Conservation (phyloP, 2,888 invertebrate genomes). For the Galeopsomyia nigrocyanea region DNA sequence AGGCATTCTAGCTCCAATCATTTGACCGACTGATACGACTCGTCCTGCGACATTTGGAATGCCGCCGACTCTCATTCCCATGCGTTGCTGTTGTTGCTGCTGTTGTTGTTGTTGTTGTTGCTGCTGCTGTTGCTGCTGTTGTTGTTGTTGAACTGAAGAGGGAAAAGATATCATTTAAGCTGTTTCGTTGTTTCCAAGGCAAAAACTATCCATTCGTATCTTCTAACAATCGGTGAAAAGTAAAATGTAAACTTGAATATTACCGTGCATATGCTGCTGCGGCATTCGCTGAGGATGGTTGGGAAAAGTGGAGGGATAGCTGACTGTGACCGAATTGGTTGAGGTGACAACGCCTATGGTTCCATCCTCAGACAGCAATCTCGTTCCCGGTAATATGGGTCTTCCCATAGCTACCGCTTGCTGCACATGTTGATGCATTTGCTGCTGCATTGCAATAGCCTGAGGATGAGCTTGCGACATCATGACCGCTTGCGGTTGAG, state of each 20-base stretch:
- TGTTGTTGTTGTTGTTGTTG: constrained; percentile 25
- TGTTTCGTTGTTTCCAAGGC: too few species aligned
- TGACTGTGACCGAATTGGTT: constrained; percentile 71
- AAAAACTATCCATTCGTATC: too few species aligned
- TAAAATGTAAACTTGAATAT: constrained; percentile 19
- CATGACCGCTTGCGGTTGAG: constrained; percentile 56
- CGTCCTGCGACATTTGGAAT: constrained; percentile 67
- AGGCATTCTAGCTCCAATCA: constrained; percentile 67
- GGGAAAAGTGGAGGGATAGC: constrained; percentile 65
- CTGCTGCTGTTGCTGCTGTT: neutral
- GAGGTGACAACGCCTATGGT: constrained; percentile 77
- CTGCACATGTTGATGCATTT: constrained; percentile 75
- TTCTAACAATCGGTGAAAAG: too few species aligned
- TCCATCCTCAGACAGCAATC: constrained; percentile 74
- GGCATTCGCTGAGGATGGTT: constrained; percentile 64
- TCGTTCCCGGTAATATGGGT: constrained; percentile 72
- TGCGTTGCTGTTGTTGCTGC: constrained; percentile 57
- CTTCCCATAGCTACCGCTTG: constrained; percentile 75
- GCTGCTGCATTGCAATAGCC: constrained; percentile 68
- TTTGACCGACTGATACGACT: constrained; percentile 64
- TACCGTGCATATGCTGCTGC: constrained; percentile 65
- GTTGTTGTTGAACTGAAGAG: constrained; percentile 14
- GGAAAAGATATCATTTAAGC: neutral
- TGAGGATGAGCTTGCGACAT: constrained; percentile 62
- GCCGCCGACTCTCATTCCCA: constrained; percentile 63